Conservation (phyloP, 2,797 vertebrate species). For the Staurois parvus region DNA sequence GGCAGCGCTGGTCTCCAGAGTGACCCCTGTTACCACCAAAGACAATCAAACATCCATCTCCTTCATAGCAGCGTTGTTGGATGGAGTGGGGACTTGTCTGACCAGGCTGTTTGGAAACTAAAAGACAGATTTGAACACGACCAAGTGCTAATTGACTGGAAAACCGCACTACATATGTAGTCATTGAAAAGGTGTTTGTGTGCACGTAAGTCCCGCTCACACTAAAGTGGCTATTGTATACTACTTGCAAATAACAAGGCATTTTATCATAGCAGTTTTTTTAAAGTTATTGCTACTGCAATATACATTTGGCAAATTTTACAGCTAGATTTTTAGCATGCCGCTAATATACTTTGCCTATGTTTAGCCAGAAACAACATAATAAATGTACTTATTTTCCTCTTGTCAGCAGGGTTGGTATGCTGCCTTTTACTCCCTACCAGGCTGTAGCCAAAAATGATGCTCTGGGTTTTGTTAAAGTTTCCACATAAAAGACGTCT, state of each 20-base stretch:
- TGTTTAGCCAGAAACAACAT: conserved; percentile 16
- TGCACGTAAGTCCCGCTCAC: background rate
- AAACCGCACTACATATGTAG: background rate
- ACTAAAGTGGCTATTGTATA: too few species aligned
- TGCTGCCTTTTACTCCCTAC: conserved; percentile 16
- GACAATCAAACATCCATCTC: too few species aligned
- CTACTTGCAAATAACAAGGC: too few species aligned
- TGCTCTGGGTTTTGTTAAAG: conserved; percentile 31
- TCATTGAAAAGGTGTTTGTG: background rate
- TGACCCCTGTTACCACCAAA: too few species aligned
- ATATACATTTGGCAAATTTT: background rate
- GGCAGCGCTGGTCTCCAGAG: too few species aligned
- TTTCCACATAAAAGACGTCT: conserved; percentile 30
- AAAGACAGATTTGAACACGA: too few species aligned
- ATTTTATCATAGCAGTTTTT: background rate
- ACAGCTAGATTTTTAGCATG: background rate
- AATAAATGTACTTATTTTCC: conserved; percentile 17
- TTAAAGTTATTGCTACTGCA: background rate
- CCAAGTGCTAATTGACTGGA: too few species aligned
- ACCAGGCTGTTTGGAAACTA: too few species aligned
- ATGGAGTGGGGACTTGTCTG: too few species aligned
- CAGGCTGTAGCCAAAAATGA: conserved; percentile 1
- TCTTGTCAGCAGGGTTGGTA: conserved; percentile 11
- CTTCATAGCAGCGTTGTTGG: too few species aligned
- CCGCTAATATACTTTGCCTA: background rate